These are phyloP conservation scores for Merodon equestris DNA, from an alignment of 2,888 invertebrate genomes.

Conservation along the genomic window DNA sequence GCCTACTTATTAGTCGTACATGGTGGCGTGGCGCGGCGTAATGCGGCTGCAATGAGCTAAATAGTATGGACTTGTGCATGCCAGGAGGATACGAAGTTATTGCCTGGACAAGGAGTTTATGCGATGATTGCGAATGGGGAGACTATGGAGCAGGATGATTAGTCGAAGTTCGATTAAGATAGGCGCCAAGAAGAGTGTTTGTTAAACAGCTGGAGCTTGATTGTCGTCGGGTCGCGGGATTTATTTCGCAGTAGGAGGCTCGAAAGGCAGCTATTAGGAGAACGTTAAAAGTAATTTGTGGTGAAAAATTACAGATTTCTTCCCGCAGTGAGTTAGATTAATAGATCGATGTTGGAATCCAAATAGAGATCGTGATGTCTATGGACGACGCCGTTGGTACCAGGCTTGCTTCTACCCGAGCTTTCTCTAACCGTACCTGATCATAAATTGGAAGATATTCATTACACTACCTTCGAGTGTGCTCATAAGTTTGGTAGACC, in stretches of 20 bases:
- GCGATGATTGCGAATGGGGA: slow-evolving; percentile 16
- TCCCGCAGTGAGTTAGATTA: no score
- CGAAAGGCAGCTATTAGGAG: no score
- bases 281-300: no score
- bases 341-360: no score
- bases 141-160: slow-evolving; percentile 28
- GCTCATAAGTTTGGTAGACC: not conserved
- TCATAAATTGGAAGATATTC: not conserved
- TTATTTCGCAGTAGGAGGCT: not conserved
- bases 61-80: slow-evolving; percentile 29
- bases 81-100: slow-evolving; percentile 33
- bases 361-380: no score
- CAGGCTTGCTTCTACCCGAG: no score
- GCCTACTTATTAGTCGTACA: slow-evolving; percentile 40
- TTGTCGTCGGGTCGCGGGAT: slow-evolving; percentile 1
- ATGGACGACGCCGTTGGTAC: no score
- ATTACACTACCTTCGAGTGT: not conserved
- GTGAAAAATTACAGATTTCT: no score
- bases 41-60: slow-evolving; percentile 26
- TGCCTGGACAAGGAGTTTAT: slow-evolving; percentile 28
- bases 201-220: slow-evolving; percentile 20
- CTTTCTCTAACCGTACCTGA: no score
- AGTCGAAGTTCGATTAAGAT: slow-evolving; percentile 37
- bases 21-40: slow-evolving; percentile 3
- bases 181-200: slow-evolving; percentile 40